Base-by-base conservation (phyloP, 1,140 invertebrate species). In the Drosophila orosa region DNA sequence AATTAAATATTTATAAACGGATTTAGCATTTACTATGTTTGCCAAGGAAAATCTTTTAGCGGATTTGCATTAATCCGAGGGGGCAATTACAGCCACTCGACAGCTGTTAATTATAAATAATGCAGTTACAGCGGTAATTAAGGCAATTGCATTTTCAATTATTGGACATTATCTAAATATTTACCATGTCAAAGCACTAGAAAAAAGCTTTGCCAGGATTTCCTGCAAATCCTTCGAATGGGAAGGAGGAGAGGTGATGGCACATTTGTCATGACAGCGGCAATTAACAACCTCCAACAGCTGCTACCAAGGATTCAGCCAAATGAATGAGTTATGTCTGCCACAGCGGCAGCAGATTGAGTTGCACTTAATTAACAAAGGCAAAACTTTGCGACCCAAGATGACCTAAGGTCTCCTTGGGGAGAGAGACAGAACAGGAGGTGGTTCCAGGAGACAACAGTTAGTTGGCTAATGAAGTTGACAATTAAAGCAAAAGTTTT, bases 351-450 rank as follows among this genome's bases (percentile, higher is more conserved):
- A 35, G 15, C 57, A 68, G 74, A 62, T 78, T 78, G 42, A 56
- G 82, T 55, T 74, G 74, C 78, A 86, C 65, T 84, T 80, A 84
- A 89, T 89, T 84, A 85, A 67, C 60, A 73, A 52, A 58, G 40
- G 19, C 33, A 68, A 83, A 89, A 66, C 66, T 87, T 60, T 55
- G 1, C 47, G 37, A 55, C 5, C 22, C 65, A 22, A 42, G 61
- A 37, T 80, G 60, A 55, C 44, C 80, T 27, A 54, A 63, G 57
- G 63, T 55, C 60, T 22, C 19, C 10, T 3, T 29, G 0, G 29
- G 17, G 44, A 25, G 19, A 15, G 15, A 47, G 2, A n/a, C 13
- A 5, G 2, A 15, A 15, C 6, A 19, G 29, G 19, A 3, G 7
- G 17, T n/a, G 12, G 19, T 17, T 22, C 8, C 19, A n/a, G 29